These are phyloP conservation scores for Caenorhabditis sinica DNA, from an alignment of 2,888 invertebrate species.

Conservation along the genomic window DNA sequence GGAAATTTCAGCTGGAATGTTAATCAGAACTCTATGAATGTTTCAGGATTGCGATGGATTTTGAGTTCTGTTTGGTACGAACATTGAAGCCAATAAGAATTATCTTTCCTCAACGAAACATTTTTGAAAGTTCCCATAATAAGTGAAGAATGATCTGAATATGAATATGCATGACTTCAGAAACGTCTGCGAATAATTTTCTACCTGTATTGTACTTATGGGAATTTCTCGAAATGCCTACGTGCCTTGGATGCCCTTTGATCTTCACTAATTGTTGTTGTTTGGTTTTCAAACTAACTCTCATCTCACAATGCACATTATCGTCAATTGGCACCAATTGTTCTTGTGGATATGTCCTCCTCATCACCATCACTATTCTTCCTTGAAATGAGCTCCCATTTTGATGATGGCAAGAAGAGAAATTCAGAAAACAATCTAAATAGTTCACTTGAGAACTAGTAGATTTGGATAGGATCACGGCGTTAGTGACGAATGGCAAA, in stretches of 20 bases:
- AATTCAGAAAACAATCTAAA: constrained; percentile 14
- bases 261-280: constrained; percentile 29
- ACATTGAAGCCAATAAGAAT: no score
- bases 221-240: neutral
- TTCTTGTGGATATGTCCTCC: constrained; percentile 9
- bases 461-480: neutral
- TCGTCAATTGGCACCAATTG: constrained; percentile 49
- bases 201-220: no score
- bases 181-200: no score
- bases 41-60: no score
- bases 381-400: constrained; percentile 24
- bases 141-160: no score
- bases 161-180: no score
- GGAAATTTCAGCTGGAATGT: no score
- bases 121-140: no score
- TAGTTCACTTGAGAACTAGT: neutral
- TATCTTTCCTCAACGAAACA: no score
- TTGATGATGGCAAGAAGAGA: neutral
- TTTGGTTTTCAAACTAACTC: constrained; percentile 13
- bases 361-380: constrained; percentile 11
- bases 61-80: no score
- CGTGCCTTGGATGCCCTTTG: neutral
- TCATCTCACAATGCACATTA: neutral
- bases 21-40: no score
- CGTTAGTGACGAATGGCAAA: constrained; percentile 18